Evolutionary conservation across 2,888 invertebrate species (phyloP), one percentile per base, ranked within the genome.

Genomic region (Allacma fusca): DNA sequence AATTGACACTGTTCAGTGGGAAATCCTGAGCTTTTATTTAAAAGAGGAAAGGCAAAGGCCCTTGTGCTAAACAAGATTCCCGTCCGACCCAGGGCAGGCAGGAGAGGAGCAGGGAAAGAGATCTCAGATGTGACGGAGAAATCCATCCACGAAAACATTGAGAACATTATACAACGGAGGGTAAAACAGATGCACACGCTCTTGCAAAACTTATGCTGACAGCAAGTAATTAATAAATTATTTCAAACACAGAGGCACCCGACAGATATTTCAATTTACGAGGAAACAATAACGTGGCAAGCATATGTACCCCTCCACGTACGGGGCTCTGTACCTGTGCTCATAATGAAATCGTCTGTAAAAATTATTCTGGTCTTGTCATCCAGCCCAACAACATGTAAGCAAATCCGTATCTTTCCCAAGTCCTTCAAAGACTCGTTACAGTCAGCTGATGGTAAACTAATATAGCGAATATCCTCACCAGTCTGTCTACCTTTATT

Each of bases 151-250:
- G 34, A 7, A 4, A 34, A 34, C 34, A 34, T 4, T 4, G 34
- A 34, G 34, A 34, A 34, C 34, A 9, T 4, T 9, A 34, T 9
- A 34, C 9, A 9, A 9, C 34, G 9, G 9, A 50, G 16, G 19
- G 16, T 50, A 50, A 2, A 16, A 5, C 1, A 50, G 16, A 50
- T 50, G 9, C 50, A 16, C 50, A 50, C 50, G 50, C 50, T 50
- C 50, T n/a, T 50, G 50, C 62, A 62, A 21, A 62, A 62, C 23
- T 62, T 62, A 62, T 26, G 23, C n/a, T 24, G 62, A 62, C 62
- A 62, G 24, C 62, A 62, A 24, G n/a, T 62, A 62, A 62, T 62
- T 62, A 62, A 62, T 62, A 62, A 62, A 62, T 62, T 62, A 62
- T 2, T 4, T 19, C 21, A 2, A 26, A 26, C 2, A 26, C 62